phyloP scores from a whole-genome alignment of 2,888 invertebrate species.

The Selenia dentaria region DNA sequence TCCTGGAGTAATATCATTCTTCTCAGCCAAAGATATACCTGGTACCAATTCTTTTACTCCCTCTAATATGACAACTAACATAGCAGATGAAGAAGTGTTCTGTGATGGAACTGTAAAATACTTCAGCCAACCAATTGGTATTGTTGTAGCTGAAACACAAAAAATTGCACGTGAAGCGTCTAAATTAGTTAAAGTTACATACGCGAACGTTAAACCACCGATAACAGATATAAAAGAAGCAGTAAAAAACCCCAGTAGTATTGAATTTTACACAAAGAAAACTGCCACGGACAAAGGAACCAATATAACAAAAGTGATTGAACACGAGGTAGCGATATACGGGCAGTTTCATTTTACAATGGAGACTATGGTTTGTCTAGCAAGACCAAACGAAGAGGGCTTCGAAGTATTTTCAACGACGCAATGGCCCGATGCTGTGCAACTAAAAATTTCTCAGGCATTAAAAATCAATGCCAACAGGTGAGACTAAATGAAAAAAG shows the following conservation, averaged over 20 bases:
- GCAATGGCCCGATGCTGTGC: neutral
- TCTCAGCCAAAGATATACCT: no score
- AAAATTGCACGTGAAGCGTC: constrained; percentile 82
- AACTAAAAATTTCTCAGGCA: neutral
- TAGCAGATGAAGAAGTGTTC: no score
- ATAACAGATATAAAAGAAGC: constrained; percentile 42
- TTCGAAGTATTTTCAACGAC: constrained; percentile 43
- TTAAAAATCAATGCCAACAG: neutral
- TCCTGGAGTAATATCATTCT: neutral
- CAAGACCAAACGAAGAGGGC: constrained; percentile 39
- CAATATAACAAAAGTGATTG: neutral
- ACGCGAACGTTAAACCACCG: constrained; percentile 63
- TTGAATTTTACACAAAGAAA: constrained; percentile 30
- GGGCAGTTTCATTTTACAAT: constrained; percentile 2
- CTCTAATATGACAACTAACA: neutral
- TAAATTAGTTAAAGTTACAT: constrained; percentile 80
- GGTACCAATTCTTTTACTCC: neutral
- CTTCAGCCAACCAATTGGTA: constrained; percentile 58
- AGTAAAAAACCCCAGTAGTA: constrained; percentile 44
- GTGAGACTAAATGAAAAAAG: constrained; percentile 23
- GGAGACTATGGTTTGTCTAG: neutral
- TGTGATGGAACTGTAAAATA: constrained; percentile 59
- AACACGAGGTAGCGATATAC: neutral
- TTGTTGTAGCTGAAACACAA: constrained; percentile 85
- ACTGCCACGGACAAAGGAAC: neutral